These are phyloP conservation scores for Listrodromus nycthemerus DNA, from an alignment of 2,888 invertebrate genomes.

Conservation along the genomic window DNA sequence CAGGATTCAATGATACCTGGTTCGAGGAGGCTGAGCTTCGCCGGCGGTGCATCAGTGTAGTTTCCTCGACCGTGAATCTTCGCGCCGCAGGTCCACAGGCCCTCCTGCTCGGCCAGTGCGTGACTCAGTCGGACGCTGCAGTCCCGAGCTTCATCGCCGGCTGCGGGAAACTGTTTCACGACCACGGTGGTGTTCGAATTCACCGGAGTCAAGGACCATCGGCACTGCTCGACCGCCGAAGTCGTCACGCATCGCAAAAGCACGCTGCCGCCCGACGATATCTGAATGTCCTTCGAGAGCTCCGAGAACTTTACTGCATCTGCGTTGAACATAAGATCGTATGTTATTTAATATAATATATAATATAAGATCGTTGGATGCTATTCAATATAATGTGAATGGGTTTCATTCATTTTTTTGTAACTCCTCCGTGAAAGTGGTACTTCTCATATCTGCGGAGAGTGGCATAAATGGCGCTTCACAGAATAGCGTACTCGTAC, in stretches of 20 bases:
- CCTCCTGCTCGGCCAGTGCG: slow-evolving; percentile 81
- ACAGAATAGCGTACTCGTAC: too few relatives aligned
- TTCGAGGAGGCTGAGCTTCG: slow-evolving; percentile 82
- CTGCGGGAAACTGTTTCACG: slow-evolving; percentile 81
- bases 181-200: slow-evolving; percentile 81
- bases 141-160: slow-evolving; percentile 80
- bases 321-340: slow-evolving; percentile 63
- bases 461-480: too few relatives aligned
- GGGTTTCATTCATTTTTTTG: too few relatives aligned
- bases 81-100: slow-evolving; percentile 83
- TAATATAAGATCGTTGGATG: too few relatives aligned
- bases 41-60: slow-evolving; percentile 82
- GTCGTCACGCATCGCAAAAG: slow-evolving; percentile 81
- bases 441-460: too few relatives aligned
- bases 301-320: slow-evolving; percentile 82
- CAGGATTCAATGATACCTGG: slow-evolving; percentile 82
- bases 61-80: slow-evolving; percentile 78
- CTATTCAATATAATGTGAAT: too few relatives aligned
- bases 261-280: slow-evolving; percentile 80
- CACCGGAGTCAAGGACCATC: slow-evolving; percentile 82
- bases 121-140: slow-evolving; percentile 82
- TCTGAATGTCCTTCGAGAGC: slow-evolving; percentile 82
- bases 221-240: slow-evolving; percentile 81
- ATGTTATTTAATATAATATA: not conserved
- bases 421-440: too few relatives aligned